Evolutionary conservation across 2,113 vertebrate genomes (phyloP).

Genomic region (Carettochelys insculpta): DNA sequence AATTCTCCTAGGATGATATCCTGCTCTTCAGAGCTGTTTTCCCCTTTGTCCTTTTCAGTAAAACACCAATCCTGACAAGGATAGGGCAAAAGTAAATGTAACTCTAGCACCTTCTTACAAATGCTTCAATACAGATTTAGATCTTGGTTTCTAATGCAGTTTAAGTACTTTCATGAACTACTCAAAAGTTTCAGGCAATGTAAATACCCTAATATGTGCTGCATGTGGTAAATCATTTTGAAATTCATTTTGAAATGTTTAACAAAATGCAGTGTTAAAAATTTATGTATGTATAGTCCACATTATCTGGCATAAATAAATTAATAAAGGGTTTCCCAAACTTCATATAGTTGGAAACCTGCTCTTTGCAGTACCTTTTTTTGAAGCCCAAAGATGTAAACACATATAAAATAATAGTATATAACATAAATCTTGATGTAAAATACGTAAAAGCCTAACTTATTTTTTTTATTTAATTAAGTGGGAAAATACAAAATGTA

Average conservation of each 20-base stretch:
- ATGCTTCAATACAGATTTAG: background rate
- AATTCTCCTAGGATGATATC: background rate
- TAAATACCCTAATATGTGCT: rapidly evolving
- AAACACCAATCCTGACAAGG: background rate
- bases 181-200: background rate
- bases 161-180: background rate
- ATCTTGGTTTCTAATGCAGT: background rate
- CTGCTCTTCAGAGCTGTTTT: background rate
- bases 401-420: too few relatives aligned
- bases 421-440: too few relatives aligned
- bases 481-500: too few relatives aligned
- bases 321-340: too few relatives aligned
- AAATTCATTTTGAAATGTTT: background rate
- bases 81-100: background rate
- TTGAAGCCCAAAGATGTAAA: too few relatives aligned
- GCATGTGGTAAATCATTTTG: background rate
- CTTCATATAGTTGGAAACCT: too few relatives aligned
- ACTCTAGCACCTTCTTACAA: background rate
- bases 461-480: too few relatives aligned
- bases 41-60: background rate
- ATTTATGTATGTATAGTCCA: background rate
- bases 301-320: conserved; percentile 3
- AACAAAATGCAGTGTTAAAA: background rate
- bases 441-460: too few relatives aligned
- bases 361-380: too few relatives aligned